Evolutionary conservation across 2,888 invertebrate genomes (phyloP).

Genomic region (Phasia obesa): DNA sequence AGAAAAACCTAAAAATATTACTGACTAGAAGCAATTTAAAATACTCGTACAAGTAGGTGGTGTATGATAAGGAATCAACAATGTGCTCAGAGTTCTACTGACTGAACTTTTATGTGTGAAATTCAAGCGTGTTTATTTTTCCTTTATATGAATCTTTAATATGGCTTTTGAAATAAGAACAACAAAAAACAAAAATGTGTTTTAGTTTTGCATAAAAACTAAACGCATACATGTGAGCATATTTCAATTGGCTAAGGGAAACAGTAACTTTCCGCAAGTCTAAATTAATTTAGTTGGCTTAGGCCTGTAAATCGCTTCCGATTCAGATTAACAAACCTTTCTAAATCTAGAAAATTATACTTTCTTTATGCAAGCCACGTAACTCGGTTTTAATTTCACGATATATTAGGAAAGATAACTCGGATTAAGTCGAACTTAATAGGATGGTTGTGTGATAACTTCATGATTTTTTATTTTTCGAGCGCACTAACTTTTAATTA

Average conservation of each 20-base stretch:
- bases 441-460: too few relatives aligned
- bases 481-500: too few relatives aligned
- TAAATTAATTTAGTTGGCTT: background rate
- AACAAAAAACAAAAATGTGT: background rate
- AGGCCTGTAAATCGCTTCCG: too few relatives aligned
- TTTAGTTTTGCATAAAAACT: constrained; percentile 12
- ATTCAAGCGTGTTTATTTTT: background rate
- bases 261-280: background rate
- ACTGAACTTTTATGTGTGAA: background rate
- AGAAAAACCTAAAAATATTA: background rate
- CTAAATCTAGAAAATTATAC: too few relatives aligned
- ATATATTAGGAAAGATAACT: too few relatives aligned
- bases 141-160: background rate
- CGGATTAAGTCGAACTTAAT: too few relatives aligned
- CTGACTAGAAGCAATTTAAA: background rate
- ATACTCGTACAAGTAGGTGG: background rate
- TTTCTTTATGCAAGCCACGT: too few relatives aligned
- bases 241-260: constrained; percentile 2
- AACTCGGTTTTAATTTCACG: too few relatives aligned
- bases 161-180: background rate
- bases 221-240: constrained; percentile 7
- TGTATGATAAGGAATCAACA: constrained; percentile 23
- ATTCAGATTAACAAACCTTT: too few relatives aligned
- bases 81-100: background rate
- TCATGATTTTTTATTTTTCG: too few relatives aligned